These are phyloP conservation scores for Ophiothrix spiculata DNA, from an alignment of 35 echinoderm and acorn worm genomes.

Conservation along the genomic window DNA sequence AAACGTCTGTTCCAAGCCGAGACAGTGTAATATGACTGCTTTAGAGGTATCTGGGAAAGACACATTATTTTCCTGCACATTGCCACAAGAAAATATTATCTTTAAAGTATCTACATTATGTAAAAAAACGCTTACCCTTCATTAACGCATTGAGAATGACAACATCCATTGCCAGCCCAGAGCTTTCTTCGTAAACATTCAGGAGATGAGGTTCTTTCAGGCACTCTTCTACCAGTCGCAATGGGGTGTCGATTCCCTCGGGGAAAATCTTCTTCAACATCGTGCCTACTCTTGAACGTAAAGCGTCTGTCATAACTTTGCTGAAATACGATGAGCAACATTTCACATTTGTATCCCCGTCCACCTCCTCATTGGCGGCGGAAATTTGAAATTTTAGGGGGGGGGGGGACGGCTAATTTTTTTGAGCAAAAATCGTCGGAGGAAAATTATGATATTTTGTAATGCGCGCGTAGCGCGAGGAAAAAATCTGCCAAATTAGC, in stretches of 20 bases:
- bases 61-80: too few relatives aligned
- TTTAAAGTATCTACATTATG: too few relatives aligned
- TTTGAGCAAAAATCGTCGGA: too few relatives aligned
- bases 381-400: not conserved
- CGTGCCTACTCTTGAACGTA: not conserved
- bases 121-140: not conserved
- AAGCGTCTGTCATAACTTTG: not conserved
- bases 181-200: not conserved
- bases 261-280: not conserved
- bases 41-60: too few relatives aligned
- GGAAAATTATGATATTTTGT: too few relatives aligned
- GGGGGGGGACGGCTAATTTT: not conserved
- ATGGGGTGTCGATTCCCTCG: not conserved
- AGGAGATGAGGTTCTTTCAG: not conserved
- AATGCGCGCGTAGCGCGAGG: too few relatives aligned
- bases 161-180: not conserved
- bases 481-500: too few relatives aligned
- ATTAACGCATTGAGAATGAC: not conserved
- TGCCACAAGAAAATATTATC: too few relatives aligned
- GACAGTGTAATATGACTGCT: too few relatives aligned
- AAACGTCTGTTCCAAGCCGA: too few relatives aligned
- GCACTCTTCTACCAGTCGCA: not conserved
- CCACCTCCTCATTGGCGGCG: not conserved
- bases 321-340: not conserved
- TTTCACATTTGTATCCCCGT: not conserved